Evolutionary conservation across 2,888 invertebrate genomes (phyloP).

Genomic region (Poecilobothrus nobilitatus): DNA sequence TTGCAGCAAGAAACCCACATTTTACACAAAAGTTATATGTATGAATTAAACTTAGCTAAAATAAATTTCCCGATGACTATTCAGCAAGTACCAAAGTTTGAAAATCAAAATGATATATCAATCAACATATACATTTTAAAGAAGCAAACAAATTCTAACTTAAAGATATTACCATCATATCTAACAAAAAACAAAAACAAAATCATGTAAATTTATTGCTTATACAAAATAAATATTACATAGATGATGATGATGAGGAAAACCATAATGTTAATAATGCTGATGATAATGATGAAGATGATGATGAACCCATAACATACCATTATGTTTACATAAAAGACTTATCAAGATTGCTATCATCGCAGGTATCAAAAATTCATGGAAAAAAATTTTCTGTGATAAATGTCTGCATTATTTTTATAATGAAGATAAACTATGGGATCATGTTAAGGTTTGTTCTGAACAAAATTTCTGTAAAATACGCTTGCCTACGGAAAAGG

Average conservation of each 20-base stretch:
- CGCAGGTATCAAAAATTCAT: constrained; percentile 9
- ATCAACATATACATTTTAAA: too few relatives aligned
- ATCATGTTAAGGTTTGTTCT: background rate
- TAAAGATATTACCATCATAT: constrained; percentile 4
- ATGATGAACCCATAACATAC: too few relatives aligned
- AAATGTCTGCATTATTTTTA: constrained; percentile 15
- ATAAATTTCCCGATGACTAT: constrained; percentile 25
- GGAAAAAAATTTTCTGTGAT: constrained; percentile 13
- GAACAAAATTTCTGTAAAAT: constrained; percentile 5
- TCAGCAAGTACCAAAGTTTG: constrained; percentile 23
- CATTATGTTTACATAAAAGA: too few relatives aligned
- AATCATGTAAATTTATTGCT: too few relatives aligned
- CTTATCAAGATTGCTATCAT: too few relatives aligned
- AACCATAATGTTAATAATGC: too few relatives aligned
- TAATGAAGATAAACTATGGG: background rate
- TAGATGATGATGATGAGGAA: constrained; percentile 2
- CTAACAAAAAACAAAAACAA: constrained; percentile 7
- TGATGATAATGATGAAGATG: too few relatives aligned
- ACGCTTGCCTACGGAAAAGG: background rate
- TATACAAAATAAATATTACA: constrained; percentile 8
- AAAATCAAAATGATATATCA: constrained; percentile 21
- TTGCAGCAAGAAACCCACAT: constrained; percentile 18
- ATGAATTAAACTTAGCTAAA: constrained; percentile 21
- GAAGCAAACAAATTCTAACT: too few relatives aligned
- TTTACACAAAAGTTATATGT: constrained; percentile 18